Evolutionary conservation across 2,113 vertebrate species (phyloP).

Genomic region (Vulpes ferrilata): DNA sequence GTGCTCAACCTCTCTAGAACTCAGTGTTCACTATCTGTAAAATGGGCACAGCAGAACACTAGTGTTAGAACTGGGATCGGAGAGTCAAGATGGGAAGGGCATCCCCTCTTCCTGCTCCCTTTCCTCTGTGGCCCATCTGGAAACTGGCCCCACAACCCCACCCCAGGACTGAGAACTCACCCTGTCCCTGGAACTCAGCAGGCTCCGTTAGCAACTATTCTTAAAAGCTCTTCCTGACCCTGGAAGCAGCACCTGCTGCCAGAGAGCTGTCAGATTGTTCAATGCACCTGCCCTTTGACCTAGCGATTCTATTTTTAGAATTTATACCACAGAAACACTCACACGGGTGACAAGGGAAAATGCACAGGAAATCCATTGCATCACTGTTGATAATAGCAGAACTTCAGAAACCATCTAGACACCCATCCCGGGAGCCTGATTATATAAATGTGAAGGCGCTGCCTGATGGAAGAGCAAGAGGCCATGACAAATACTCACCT

Average conservation of each 20-base stretch:
- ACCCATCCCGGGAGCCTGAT: not conserved
- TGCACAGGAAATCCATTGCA: not conserved
- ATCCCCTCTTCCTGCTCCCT: not conserved
- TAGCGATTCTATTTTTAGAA: slow-evolving; percentile 6
- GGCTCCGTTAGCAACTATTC: not conserved
- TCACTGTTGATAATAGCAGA: not conserved
- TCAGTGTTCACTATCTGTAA: not conserved
- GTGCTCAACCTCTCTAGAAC: not conserved
- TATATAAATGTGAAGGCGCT: accelerated
- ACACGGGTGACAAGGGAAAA: not conserved
- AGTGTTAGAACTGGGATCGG: not conserved
- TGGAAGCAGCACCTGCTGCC: not conserved
- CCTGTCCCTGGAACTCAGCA: not conserved
- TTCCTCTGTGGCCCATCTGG: not conserved
- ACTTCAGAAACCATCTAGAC: not conserved
- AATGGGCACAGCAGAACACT: not conserved
- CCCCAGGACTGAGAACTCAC: not conserved
- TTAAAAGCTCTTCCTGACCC: not conserved
- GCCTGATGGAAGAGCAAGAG: too few relatives aligned
- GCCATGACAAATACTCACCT: not conserved
- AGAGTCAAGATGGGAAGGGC: not conserved
- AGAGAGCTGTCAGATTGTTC: not conserved
- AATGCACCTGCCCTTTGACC: not conserved
- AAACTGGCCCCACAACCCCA: not conserved
- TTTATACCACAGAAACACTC: not conserved